Percentiles rank a stretch among this genome's conserved stretches.
phyloP scores from a whole-genome alignment of 53 echinoderm and acorn worm species.

The Temnopleurus reevesii region DNA sequence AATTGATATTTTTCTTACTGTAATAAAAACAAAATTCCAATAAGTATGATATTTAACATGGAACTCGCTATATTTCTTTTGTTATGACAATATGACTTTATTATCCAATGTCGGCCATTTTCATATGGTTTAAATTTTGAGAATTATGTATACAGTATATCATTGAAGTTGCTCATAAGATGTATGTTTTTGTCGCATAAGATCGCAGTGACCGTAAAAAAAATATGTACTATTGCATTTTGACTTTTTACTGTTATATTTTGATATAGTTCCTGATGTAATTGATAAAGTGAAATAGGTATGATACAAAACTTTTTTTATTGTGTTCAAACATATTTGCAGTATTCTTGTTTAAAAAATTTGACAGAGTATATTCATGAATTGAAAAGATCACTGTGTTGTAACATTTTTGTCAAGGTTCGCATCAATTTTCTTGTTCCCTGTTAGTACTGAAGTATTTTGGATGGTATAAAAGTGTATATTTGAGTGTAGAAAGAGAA shows the following conservation, averaged over 20 bases:
- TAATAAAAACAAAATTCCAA: background rate
- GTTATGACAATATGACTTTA: constrained; percentile 17
- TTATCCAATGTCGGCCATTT: background rate
- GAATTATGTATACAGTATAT: constrained; percentile 1
- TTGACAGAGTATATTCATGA: constrained; percentile 23
- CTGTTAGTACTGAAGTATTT: constrained; percentile 44
- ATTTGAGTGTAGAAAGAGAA: constrained; percentile 39
- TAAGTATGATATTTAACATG: background rate
- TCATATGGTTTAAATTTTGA: constrained; percentile 28
- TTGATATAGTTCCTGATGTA: constrained; percentile 35
- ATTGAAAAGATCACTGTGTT: constrained; percentile 17
- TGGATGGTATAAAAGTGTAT: constrained; percentile 29
- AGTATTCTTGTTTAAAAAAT: constrained; percentile 30
- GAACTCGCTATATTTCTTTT: background rate
- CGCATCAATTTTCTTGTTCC: constrained; percentile 24
- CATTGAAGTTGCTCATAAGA: background rate
- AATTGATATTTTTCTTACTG: background rate
- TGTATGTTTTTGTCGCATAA: constrained; percentile 21
- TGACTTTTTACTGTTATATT: constrained; percentile 24
- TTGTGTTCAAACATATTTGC: constrained; percentile 23
- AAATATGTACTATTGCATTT: constrained; percentile 41
- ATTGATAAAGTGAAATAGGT: background rate
- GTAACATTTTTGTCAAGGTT: constrained; percentile 13
- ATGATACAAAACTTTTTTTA: constrained; percentile 10
- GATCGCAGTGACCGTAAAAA: background rate